Conservation (phyloP, 2,113 vertebrate genomes). For the Gambusia affinis region DNA sequence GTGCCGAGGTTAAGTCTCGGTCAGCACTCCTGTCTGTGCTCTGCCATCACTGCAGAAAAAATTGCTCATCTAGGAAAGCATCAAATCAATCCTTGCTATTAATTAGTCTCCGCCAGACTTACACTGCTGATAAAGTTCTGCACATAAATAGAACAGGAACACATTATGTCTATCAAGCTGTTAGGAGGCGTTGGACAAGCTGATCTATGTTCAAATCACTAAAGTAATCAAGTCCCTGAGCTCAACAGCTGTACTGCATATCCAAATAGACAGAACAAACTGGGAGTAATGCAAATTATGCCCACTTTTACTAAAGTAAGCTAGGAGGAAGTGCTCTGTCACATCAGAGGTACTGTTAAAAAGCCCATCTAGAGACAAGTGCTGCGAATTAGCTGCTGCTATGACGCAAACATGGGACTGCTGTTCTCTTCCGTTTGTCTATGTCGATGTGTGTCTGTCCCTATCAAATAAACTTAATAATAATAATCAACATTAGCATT, state of each 20-base stretch:
- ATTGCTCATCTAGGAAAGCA: slow-evolving; percentile 54
- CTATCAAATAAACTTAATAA: too few species aligned
- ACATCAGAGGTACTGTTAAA: too few species aligned
- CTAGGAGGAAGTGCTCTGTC: slow-evolving; percentile 5
- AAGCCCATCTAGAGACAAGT: too few species aligned
- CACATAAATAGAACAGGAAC: slow-evolving; percentile 25
- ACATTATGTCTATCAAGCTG: not conserved
- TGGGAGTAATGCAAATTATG: not conserved
- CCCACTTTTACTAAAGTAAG: slow-evolving; percentile 20
- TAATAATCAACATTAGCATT: not conserved
- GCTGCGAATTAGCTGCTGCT: too few species aligned
- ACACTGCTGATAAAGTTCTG: slow-evolving; percentile 39
- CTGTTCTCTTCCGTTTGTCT: too few species aligned
- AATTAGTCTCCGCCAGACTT: slow-evolving; percentile 59
- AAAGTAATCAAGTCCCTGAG: not conserved
- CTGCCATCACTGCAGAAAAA: slow-evolving; percentile 38
- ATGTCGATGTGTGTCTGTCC: too few species aligned
- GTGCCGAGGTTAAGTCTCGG: slow-evolving; percentile 27
- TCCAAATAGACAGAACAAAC: slow-evolving; percentile 8
- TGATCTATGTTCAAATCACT: not conserved
- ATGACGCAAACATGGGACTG: too few species aligned
- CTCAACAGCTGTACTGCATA: not conserved
- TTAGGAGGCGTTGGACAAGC: not conserved
- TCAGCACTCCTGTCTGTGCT: slow-evolving; percentile 53
- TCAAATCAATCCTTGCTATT: slow-evolving; percentile 68